Percentiles rank a stretch among this genome's conserved stretches.
Evolutionary conservation across 2,797 vertebrate genomes (phyloP).

Genomic region (Crenichthys baileyi): DNA sequence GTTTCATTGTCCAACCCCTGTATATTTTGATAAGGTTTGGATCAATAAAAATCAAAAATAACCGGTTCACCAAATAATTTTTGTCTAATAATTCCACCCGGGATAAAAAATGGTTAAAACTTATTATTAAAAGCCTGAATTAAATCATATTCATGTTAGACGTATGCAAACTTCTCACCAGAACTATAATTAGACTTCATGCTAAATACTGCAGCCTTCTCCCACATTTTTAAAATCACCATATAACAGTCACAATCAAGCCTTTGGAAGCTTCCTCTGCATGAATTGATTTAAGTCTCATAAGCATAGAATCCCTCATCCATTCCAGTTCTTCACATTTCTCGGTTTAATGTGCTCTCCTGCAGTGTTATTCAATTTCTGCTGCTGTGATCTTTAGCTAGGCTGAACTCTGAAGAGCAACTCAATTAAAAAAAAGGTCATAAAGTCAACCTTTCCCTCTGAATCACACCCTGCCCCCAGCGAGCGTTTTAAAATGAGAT

Average conservation of each 20-base stretch:
- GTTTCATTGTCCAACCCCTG: too few species aligned
- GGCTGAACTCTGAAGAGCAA: conserved; percentile 28
- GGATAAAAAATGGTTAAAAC: background rate
- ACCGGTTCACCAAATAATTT: background rate
- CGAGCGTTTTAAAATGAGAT: conserved; percentile 34
- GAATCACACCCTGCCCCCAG: conserved; percentile 2
- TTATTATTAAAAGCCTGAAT: background rate
- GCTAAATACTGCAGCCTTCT: background rate
- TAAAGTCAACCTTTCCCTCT: conserved; percentile 13
- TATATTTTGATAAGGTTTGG: background rate
- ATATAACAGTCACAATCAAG: background rate
- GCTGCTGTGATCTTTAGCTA: conserved; percentile 14
- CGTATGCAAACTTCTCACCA: background rate
- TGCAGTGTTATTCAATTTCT: conserved; percentile 19
- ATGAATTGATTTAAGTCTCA: background rate
- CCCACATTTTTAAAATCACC: background rate
- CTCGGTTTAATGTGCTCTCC: conserved; percentile 4
- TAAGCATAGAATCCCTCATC: conserved; percentile 3
- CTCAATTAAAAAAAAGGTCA: conserved; percentile 42
- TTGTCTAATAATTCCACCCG: background rate
- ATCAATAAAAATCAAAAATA: background rate
- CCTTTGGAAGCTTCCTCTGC: background rate
- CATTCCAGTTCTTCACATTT: conserved; percentile 5
- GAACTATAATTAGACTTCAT: background rate
- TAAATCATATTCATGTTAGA: background rate